Evolutionary conservation across 2,888 invertebrate genomes (phyloP).

Genomic region (Rhagonycha fulva): DNA sequence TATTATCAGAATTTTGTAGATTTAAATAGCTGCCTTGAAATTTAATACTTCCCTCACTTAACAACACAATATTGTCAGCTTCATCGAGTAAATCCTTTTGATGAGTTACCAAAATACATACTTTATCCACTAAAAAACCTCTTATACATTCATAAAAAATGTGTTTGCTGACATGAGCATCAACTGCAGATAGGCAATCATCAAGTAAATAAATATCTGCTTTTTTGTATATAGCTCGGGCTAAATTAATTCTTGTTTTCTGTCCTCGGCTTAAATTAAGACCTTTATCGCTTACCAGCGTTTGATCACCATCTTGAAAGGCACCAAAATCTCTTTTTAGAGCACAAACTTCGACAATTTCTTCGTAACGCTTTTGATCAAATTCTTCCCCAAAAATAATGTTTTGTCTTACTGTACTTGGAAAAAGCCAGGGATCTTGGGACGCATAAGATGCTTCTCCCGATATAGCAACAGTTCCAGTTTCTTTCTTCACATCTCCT

Average conservation of each 20-base stretch:
- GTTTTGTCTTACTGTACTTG: constrained; percentile 69
- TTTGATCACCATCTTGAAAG: constrained; percentile 74
- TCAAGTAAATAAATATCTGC: background rate
- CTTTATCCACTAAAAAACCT: constrained; percentile 56
- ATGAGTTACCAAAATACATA: constrained; percentile 66
- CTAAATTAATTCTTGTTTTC: constrained; percentile 75
- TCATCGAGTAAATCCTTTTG: constrained; percentile 62
- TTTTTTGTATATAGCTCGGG: background rate
- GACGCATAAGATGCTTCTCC: constrained; percentile 61
- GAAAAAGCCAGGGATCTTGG: constrained; percentile 67
- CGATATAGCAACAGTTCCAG: constrained; percentile 54
- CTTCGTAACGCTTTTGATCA: constrained; percentile 60
- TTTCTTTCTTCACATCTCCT: constrained; percentile 50
- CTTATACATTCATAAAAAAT: constrained; percentile 66
- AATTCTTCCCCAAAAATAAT: constrained; percentile 53
- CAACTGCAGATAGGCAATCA: background rate
- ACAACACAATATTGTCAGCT: constrained; percentile 58
- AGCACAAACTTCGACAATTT: constrained; percentile 67
- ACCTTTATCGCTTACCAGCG: constrained; percentile 80
- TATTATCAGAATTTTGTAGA: constrained; percentile 51
- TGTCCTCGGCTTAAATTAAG: constrained; percentile 82
- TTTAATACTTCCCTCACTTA: constrained; percentile 60
- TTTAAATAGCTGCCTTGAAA: constrained; percentile 57
- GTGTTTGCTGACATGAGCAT: constrained; percentile 72
- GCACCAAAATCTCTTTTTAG: constrained; percentile 52